Conservation (phyloP, 2,113 vertebrate species). For the Odocoileus hemionus region DNA sequence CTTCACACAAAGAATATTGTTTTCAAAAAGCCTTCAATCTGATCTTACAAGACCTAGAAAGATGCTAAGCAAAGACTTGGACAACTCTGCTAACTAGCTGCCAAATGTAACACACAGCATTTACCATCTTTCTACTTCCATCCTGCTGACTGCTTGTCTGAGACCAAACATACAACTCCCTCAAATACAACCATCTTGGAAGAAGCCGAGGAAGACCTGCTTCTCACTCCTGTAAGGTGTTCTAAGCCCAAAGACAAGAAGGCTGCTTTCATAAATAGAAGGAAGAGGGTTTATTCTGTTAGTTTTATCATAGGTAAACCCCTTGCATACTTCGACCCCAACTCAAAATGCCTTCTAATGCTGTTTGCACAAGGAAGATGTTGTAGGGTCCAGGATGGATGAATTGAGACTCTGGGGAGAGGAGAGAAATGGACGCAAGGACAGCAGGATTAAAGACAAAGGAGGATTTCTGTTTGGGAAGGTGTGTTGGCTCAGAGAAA, state of each 20-base stretch:
- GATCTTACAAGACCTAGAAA: constrained; percentile 32
- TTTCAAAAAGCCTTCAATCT: not conserved
- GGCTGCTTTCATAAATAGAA: not conserved
- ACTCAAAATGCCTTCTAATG: not conserved
- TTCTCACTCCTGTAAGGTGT: not conserved
- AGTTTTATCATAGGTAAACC: not conserved
- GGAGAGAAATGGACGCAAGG: not conserved
- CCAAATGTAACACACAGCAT: not conserved
- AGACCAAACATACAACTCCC: not conserved
- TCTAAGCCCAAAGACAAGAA: not conserved
- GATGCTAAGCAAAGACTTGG: not conserved
- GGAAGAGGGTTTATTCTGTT: not conserved
- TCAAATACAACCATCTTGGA: not conserved
- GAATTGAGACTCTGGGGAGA: not conserved
- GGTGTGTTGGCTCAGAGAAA: constrained; percentile 9
- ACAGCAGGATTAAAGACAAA: constrained; percentile 41
- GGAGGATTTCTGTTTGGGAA: constrained; percentile 20
- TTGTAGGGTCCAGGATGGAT: not conserved
- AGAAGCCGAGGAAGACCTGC: not conserved
- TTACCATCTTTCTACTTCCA: not conserved
- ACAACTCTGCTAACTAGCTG: not conserved
- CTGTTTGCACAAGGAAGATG: constrained; percentile 48
- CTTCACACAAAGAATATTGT: not conserved
- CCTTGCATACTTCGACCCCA: not conserved
- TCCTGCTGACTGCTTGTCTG: not conserved